Conservation (phyloP, 2,797 vertebrate genomes). For the Silurus aristotelis region DNA sequence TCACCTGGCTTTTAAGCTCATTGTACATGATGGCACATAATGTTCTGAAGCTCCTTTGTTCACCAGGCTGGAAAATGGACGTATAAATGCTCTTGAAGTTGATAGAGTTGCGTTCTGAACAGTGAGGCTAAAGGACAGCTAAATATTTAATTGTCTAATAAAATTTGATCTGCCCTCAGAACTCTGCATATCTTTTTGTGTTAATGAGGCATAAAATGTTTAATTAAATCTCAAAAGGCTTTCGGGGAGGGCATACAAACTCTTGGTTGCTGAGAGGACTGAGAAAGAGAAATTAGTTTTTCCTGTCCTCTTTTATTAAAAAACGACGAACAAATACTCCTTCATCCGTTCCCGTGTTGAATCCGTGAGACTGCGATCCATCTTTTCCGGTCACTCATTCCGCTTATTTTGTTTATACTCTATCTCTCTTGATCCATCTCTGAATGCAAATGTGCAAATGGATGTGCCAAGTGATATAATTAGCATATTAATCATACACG, state of each 20-base stretch:
- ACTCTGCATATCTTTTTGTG: constrained; percentile 48
- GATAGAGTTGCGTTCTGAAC: constrained; percentile 2
- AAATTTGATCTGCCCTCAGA: constrained; percentile 50
- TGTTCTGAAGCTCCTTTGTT: constrained; percentile 17
- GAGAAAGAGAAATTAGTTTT: constrained; percentile 37
- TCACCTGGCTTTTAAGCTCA: background rate
- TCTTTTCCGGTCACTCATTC: constrained; percentile 16
- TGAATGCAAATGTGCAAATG: constrained; percentile 29
- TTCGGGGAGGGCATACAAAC: constrained; percentile 58
- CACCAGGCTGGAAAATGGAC: constrained; percentile 4
- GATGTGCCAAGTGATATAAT: constrained; percentile 30
- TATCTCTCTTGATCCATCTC: constrained; percentile 31
- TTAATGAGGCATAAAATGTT: constrained; percentile 65
- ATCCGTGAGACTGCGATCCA: background rate
- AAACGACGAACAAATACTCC: background rate
- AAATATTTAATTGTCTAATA: constrained; percentile 60
- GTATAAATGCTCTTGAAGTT: constrained; percentile 13
- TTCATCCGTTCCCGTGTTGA: background rate
- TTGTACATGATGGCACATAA: constrained; percentile 19
- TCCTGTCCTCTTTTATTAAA: constrained; percentile 51
- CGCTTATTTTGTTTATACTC: constrained; percentile 48
- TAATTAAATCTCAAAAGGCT: constrained; percentile 67
- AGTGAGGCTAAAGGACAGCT: constrained; percentile 29
- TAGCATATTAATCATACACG: constrained; percentile 42
- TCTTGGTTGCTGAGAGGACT: constrained; percentile 4